A percentile compares a stretch with the other conserved stretches of the same genome.
Evolutionary conservation across 2,113 vertebrate genomes (phyloP).

Genomic region (Camarhynchus parvulus): DNA sequence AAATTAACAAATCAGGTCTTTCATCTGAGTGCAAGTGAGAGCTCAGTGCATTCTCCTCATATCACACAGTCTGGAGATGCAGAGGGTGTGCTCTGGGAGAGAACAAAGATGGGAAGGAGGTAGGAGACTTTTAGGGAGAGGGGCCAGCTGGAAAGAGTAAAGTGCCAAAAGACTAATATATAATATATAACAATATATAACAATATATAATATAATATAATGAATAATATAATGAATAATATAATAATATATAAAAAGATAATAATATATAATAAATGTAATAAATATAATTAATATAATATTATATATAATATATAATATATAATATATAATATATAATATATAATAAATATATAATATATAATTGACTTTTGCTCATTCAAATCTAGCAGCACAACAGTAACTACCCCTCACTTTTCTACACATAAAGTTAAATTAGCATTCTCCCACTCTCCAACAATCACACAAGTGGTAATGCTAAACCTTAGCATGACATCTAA

Average conservation of each 20-base stretch:
- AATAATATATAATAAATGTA: too few species aligned
- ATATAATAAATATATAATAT: neutral
- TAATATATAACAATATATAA: neutral
- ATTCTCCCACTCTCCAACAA: neutral
- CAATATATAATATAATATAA: too few species aligned
- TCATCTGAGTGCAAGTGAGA: neutral
- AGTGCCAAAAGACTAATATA: neutral
- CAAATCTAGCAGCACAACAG: neutral
- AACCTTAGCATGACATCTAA: neutral
- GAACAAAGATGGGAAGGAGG: neutral
- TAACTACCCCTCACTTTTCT: neutral
- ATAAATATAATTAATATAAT: too few species aligned
- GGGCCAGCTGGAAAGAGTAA: neutral
- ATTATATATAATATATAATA: too few species aligned
- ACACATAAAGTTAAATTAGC: neutral
- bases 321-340: neutral
- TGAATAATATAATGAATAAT: neutral
- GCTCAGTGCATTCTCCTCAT: neutral
- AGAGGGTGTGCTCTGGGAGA: fast-evolving
- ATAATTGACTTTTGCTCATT: neutral
- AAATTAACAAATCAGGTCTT: slow-evolving; percentile 48
- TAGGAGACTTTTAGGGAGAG: neutral
- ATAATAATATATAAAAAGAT: too few species aligned
- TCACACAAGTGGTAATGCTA: neutral
- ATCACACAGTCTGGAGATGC: neutral